A percentile compares a stretch with the other conserved stretches of the same genome.
Evolutionary conservation across 2,113 vertebrate species (phyloP).

Genomic region (Catharus bicknelli): DNA sequence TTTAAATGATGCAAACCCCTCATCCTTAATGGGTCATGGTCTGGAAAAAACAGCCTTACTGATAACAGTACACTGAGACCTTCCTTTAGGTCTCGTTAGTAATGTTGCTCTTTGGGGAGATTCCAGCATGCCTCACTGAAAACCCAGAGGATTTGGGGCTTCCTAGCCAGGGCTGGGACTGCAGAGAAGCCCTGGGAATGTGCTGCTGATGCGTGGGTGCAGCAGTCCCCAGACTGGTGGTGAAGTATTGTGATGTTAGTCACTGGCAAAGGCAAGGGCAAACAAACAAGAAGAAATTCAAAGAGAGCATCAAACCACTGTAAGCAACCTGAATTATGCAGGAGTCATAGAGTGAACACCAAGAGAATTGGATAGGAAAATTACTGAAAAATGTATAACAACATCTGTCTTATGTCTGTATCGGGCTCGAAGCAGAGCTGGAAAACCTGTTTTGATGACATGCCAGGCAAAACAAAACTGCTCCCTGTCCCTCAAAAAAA

Average conservation of each 20-base stretch:
- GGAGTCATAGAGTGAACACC: background rate
- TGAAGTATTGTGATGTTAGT: background rate
- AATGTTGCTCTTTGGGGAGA: background rate
- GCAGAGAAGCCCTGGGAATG: background rate
- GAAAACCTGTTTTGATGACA: conserved; percentile 11
- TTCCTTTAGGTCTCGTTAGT: background rate
- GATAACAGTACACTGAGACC: background rate
- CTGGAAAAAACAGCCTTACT: background rate
- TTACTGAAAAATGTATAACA: conserved; percentile 47
- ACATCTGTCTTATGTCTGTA: conserved; percentile 17
- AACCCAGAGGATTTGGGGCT: background rate
- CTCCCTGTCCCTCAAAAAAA: background rate
- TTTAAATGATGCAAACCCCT: background rate
- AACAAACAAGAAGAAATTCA: conserved; percentile 26
- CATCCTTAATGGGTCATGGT: background rate
- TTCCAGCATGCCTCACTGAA: background rate
- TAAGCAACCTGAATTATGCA: conserved; percentile 50
- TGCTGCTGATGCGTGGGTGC: background rate
- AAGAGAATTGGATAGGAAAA: conserved; percentile 6
- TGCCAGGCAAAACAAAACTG: rapidly evolving
- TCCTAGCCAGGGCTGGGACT: background rate
- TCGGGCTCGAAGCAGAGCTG: background rate
- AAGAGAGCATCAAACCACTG: background rate
- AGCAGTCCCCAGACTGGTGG: background rate
- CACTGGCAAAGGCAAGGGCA: background rate